A percentile compares a stretch with the other conserved stretches of the same genome.
phyloP scores from a whole-genome alignment of 2,888 invertebrate genomes.

The Ashinkailepas kermadecensis region DNA sequence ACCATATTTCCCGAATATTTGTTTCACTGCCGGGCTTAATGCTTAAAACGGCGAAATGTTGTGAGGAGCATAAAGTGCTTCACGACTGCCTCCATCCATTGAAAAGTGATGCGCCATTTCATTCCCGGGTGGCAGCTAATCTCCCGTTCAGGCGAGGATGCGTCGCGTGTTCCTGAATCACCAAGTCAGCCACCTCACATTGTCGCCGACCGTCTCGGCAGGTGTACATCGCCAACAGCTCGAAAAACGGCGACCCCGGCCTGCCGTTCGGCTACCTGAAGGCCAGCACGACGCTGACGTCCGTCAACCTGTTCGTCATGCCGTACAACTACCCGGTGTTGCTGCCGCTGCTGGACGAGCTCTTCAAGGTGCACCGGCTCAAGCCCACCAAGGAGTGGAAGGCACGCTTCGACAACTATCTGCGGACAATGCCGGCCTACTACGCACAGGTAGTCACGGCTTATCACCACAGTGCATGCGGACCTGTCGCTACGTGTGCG shows the following conservation, averaged over 20 bases:
- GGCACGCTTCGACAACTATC: constrained; percentile 83
- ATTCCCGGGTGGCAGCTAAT: too few species aligned
- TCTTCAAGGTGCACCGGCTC: constrained; percentile 84
- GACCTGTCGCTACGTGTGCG: too few species aligned
- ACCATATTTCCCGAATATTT: too few species aligned
- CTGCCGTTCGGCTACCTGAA: constrained; percentile 97
- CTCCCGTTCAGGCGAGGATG: too few species aligned
- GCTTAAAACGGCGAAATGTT: too few species aligned
- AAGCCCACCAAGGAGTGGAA: constrained; percentile 91
- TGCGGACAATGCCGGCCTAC: constrained; percentile 94
- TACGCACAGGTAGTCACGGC: constrained; percentile 63
- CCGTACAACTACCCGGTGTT: constrained; percentile 98
- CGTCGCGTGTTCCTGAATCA: too few species aligned
- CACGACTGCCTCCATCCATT: too few species aligned
- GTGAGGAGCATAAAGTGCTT: too few species aligned
- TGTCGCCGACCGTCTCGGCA: constrained; percentile 37
- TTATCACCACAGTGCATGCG: neutral
- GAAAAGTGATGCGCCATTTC: too few species aligned
- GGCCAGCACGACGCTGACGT: constrained; percentile 83
- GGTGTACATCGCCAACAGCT: constrained; percentile 84
- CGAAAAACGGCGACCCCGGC: constrained; percentile 77
- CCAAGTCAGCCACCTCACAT: too few species aligned
- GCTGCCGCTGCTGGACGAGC: constrained; percentile 82
- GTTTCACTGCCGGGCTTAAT: too few species aligned
- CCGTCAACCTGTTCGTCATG: constrained; percentile 94